Evolutionary conservation across 2,113 vertebrate genomes (phyloP), one percentile per base, ranked within the genome.

Genomic region (Melanerpes formicivorus): DNA sequence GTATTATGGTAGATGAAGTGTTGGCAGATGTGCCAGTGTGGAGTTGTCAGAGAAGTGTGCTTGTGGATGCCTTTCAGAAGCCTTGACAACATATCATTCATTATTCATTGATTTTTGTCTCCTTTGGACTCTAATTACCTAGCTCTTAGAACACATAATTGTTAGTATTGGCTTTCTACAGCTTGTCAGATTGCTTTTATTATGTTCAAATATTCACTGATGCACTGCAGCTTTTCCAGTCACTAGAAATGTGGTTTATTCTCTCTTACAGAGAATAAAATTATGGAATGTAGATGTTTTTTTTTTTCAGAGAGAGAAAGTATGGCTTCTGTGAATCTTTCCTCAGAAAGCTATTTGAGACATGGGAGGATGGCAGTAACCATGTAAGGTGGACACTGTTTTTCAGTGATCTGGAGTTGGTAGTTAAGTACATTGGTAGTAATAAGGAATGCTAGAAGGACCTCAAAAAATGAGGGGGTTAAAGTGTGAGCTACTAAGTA

Each of bases 51-150:
- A 65, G 77, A 29, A 59, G 22, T 19, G 77, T 65, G 19, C 55
- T 82, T 73, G 37, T 82, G 84, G 63, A n/a, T 54, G 82, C 69
- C 52, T 93, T 84, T 82, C 52, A 76, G 70, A 60, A 86, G 59
- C 71, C 52, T 46, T 62, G 87, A 65, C 70, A 79, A 7, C 50
- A 21, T 91, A 81, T 76, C 79, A 63, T 82, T 95, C 82, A n/a
- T 89, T 92, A 87, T 82, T 91, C 88, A 74, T 73, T 59, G 79
- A 88, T 92, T 96, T 96, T 89, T 52, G 73, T 91, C 84, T 93
- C 90, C 64, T 91, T 74, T 93, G 84, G 63, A 63, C 84, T 95
- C 87, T 83, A 89, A 94, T 92, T 89, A 63, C 82, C 27, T n/a
- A 30, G 84, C 79, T 92, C 87, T 93, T 46, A 82, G 87, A 84